Evolutionary conservation across 1,140 invertebrate species (phyloP).

Genomic region (Melipona quadrifasciata): DNA sequence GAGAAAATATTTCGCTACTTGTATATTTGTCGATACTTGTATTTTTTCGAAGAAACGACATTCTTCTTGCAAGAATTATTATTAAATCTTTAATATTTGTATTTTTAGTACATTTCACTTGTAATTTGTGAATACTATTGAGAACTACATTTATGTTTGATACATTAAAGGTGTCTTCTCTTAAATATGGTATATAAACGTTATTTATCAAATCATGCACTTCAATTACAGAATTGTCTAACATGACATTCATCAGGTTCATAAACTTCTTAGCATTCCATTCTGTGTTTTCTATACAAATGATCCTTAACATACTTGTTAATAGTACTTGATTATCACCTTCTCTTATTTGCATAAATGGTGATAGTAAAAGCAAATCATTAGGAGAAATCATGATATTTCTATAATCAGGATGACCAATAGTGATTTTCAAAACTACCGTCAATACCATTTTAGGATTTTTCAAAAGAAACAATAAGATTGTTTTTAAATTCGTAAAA

Average conservation of each 20-base stretch:
- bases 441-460: slow-evolving; percentile 68
- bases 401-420: slow-evolving; percentile 63
- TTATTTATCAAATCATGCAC: slow-evolving; percentile 68
- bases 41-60: slow-evolving; percentile 53
- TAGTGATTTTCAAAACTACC: slow-evolving; percentile 69
- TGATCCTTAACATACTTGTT: slow-evolving; percentile 43
- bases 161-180: slow-evolving; percentile 37
- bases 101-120: slow-evolving; percentile 17
- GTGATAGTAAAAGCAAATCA: slow-evolving; percentile 63
- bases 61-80: slow-evolving; percentile 50
- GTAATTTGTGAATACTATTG: slow-evolving; percentile 43
- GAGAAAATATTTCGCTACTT: slow-evolving; percentile 42
- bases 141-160: slow-evolving; percentile 55
- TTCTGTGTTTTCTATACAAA: slow-evolving; percentile 55
- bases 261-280: slow-evolving; percentile 64
- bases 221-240: slow-evolving; percentile 46
- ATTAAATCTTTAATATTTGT: slow-evolving; percentile 26
- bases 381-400: slow-evolving; percentile 66
- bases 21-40: slow-evolving; percentile 34
- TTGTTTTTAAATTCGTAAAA: slow-evolving; percentile 49
- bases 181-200: slow-evolving; percentile 70
- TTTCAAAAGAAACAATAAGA: slow-evolving; percentile 71
- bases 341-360: slow-evolving; percentile 68
- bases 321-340: slow-evolving; percentile 50
- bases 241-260: slow-evolving; percentile 52